Conservation (phyloP, 2,113 vertebrate genomes). For the Conger conger region DNA sequence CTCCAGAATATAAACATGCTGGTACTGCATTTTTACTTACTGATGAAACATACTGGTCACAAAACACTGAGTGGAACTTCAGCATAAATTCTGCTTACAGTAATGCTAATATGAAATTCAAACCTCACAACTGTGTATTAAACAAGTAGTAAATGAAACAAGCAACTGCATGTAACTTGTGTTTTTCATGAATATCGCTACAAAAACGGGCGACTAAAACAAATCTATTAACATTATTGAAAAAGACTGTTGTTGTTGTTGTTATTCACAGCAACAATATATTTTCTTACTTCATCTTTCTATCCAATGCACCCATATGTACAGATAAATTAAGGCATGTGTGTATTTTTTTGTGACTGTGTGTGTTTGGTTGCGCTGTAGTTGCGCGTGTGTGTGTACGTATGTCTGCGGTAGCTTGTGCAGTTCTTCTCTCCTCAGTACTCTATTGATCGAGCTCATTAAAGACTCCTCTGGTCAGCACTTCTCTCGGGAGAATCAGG, state of each 20-base stretch:
- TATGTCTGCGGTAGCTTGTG: not conserved
- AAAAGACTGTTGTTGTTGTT: no score
- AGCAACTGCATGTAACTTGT: not conserved
- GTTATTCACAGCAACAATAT: not conserved
- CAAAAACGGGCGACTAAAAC: no score
- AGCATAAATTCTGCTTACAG: not conserved
- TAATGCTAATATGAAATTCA: not conserved
- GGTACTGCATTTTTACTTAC: not conserved
- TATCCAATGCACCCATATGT: not conserved
- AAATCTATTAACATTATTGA: no score
- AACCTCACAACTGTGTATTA: not conserved
- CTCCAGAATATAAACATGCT: not conserved
- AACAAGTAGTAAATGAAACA: not conserved
- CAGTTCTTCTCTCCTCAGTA: not conserved
- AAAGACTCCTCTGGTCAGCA: conserved; percentile 13
- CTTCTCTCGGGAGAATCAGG: not conserved
- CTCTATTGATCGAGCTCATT: conserved; percentile 9
- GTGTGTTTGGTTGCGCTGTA: conserved; percentile 6
- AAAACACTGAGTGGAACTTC: not conserved
- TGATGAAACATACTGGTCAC: no score
- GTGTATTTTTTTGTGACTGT: not conserved
- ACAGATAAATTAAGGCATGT: not conserved
- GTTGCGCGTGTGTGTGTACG: not conserved
- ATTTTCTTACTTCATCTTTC: not conserved
- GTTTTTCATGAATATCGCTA: no score